These are phyloP conservation scores for Indicator indicator DNA, from an alignment of 2,113 vertebrate genomes.

Conservation along the genomic window DNA sequence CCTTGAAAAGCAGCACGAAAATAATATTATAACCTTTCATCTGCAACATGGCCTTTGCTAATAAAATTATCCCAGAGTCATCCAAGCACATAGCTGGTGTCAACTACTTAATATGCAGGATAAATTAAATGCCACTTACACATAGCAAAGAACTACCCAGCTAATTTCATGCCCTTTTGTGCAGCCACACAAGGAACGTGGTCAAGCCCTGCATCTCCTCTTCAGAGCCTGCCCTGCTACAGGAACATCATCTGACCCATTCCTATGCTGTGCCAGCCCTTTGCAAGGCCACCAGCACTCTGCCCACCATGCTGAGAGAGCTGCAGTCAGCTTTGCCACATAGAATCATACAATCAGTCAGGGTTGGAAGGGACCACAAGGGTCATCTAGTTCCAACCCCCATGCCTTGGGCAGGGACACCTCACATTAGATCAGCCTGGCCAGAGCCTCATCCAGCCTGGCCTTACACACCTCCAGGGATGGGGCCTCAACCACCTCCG, in stretches of 20 bases:
- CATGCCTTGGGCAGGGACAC: no score
- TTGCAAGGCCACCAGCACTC: neutral
- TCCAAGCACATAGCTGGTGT: neutral
- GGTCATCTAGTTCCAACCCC: no score
- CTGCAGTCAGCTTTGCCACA: neutral
- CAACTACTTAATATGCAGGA: conserved; percentile 12
- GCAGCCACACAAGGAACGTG: neutral
- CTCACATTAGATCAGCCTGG: no score
- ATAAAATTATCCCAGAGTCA: conserved; percentile 41
- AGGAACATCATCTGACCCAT: neutral
- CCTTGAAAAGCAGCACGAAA: neutral
- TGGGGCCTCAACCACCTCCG: no score
- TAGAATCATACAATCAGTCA: no score
- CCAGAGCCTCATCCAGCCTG: no score
- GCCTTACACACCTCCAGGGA: no score
- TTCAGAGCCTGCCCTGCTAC: neutral
- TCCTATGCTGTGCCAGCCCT: neutral
- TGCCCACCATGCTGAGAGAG: neutral
- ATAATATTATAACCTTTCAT: conserved; percentile 53
- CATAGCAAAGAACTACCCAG: neutral
- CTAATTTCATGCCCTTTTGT: neutral
- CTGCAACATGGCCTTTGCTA: conserved; percentile 10
- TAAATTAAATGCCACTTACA: conserved; percentile 47
- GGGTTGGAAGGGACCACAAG: no score
- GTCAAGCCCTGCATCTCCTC: rapidly evolving